These are phyloP conservation scores for Cynocephalus volans DNA, from an alignment of 2,113 vertebrate species.

Conservation along the genomic window DNA sequence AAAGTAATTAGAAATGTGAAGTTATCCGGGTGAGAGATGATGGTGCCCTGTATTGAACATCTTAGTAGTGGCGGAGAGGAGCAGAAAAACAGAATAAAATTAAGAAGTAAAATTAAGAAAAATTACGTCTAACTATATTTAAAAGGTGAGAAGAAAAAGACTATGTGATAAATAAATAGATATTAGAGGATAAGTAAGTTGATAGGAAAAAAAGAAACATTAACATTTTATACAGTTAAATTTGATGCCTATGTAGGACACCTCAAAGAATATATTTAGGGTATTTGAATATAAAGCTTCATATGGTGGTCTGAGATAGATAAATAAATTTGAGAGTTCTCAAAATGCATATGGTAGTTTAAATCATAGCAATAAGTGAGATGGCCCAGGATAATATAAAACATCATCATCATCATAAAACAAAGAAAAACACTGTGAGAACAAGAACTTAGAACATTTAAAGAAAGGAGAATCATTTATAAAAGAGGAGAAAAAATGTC, in stretches of 20 bases:
- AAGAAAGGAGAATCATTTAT: neutral
- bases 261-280: neutral
- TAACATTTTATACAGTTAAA: neutral
- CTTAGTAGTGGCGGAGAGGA: neutral
- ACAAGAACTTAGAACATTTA: neutral
- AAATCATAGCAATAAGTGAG: neutral
- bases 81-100: neutral
- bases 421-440: neutral
- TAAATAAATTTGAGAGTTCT: neutral
- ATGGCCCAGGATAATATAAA: neutral
- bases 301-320: neutral
- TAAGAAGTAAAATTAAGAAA: neutral
- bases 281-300: neutral
- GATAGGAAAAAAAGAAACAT: neutral
- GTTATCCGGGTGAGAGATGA: neutral
- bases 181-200: neutral
- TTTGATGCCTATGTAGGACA: neutral
- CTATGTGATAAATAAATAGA: neutral
- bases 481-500: neutral
- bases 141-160: neutral
- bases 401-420: neutral
- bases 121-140: neutral
- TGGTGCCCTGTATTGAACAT: neutral
- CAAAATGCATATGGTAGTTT: neutral
- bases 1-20: neutral